Evolutionary conservation across 2,888 invertebrate species (phyloP), one percentile per base, ranked within the genome.

Genomic region (Lomographa bimaculata): DNA sequence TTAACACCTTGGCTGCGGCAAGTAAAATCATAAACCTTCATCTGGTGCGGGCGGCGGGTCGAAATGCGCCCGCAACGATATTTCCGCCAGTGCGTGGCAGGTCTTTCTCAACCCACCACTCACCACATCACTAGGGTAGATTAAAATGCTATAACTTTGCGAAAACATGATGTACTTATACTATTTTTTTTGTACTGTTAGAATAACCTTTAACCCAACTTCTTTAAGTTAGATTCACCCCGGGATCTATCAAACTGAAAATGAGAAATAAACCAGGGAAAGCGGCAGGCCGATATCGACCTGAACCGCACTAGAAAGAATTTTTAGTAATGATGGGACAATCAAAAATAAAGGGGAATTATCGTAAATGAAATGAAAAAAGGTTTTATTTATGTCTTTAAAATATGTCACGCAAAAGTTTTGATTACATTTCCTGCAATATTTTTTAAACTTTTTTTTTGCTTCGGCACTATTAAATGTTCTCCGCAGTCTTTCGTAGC

Each of bases 281-380:
- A 25, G 25, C 12, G 45, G 38, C 44, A 43, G 50, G 43, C 34
- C 28, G 43, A 54, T n/a, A n/a, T 44, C 45, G 43, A 50, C 42
- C 50, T 35, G 47, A 39, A 51, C 50, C 51, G 46, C 53, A 52
- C 50, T 51, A 51, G 49, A 50, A 46, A 46, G 47, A 49, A 46
- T 46, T 55, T 55, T 54, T 46, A 47, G 39, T 51, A 59, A 46
- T 53, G 46, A 54, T 47, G 48, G 43, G 46, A 55, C 34, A 50
- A 39, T 51, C 2, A 54, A 54, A 54, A 56, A 18, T 28, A 38
- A 46, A 40, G 42, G 47, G 38, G 27, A 25, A 17, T 29, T 27
- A 35, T 25, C 16, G 33, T 24, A 36, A 25, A 45, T 32, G 27
- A 45, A 53, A 25, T 46, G 26, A 28, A 48, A 45, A 39, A 30